Base-by-base conservation (phyloP, 37 sponge, comb jelly and placozoan species). In the Amphimedon queenslandica region DNA sequence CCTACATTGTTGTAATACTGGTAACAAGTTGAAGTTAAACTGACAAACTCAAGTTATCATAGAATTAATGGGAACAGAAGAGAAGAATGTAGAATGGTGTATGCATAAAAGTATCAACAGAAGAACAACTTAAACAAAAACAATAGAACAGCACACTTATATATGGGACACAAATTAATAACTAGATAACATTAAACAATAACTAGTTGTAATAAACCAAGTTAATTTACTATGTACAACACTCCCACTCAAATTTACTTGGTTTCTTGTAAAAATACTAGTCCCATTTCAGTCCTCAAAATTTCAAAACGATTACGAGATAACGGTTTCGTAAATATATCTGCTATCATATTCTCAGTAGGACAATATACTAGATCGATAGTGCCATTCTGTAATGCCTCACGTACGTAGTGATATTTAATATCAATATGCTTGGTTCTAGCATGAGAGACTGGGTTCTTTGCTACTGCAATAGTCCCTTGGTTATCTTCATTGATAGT, bases 241-340 rank as follows among this genome's bases (percentile, higher is more conserved):
- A 70, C 71, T 75, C 63, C 64, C 64, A 75, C 64, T 75, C 61
- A 75, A 75, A 70, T 70, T 70, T 42, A 39, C 51, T 40, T 70
- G 43, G 23, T 24, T 41, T 43, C 61, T 61, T 25, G 64, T 3
- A 34, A 2, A 20, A 36, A 1, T 27, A 25, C n/a, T 32, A 75
- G 32, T 40, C 76, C 76, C 65, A 75, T 75, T 1, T 13, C 27
- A 2, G 18, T 2, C 2, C 71, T 42, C 2, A 70, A 29, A 5
- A 2, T 4, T 13, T 70, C 71, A 63, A 75, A 75, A 23, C 42
- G 4, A 4, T 42, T 64, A 38, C 29, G 25, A 36, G 43, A 40
- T 1, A 75, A 8, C 4, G 64, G 64, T 23, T 75, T 75, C 2
- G 76, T 75, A 8, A 75, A 63, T 60, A 75, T 36, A n/a, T 60